Evolutionary conservation across 2,797 vertebrate species (phyloP), one percentile per base, ranked within the genome.

Genomic region (Eulemur albifrons): DNA sequence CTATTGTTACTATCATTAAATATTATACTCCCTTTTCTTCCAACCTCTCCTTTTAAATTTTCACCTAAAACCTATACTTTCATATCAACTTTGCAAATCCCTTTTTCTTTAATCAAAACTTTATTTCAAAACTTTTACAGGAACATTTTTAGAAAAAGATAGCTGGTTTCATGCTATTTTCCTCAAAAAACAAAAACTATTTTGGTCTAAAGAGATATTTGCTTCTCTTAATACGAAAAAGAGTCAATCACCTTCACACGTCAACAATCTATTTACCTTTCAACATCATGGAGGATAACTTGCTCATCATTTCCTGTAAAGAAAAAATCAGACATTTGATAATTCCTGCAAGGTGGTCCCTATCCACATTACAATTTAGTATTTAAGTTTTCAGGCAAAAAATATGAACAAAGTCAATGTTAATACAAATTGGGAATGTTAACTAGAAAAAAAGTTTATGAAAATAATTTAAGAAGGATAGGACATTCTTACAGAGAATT

Each of bases 201-300:
- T 86, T 86, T 82, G 23, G 3, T 67, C 54, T 72, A 91, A 93
- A 92, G 43, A 80, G 40, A 90, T 83, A 96, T 79, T 57, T 83
- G 57, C 30, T 61, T 97, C 50, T 92, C 84, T 81, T 83, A 5
- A 95, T 32, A 73, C 7, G 90, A 90, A 91, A 97, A 69, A 30
- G 40, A 94, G 54, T 88, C 14, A 82, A 65, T 94, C 92, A 94
- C 18, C 73, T 94, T 92, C 61, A 97, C 89, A 97, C 4, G 94
- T 12, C 88, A 97, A 97, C 40, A 84, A 45, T 77, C 7, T 95
- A 98, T 94, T 98, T 98, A 99, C 99, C 99, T 99, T 98, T 99
- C 99, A 94, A 99, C 99, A 89, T 99, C 99, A 95, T 99, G 99
- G 96, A 99, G 99, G 98, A 99, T 99, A 98, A 99, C 99, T 98